Conservation (phyloP, 30 jellyfish, hydroid and myxozoan genomes). For the Hydra vulgaris region DNA sequence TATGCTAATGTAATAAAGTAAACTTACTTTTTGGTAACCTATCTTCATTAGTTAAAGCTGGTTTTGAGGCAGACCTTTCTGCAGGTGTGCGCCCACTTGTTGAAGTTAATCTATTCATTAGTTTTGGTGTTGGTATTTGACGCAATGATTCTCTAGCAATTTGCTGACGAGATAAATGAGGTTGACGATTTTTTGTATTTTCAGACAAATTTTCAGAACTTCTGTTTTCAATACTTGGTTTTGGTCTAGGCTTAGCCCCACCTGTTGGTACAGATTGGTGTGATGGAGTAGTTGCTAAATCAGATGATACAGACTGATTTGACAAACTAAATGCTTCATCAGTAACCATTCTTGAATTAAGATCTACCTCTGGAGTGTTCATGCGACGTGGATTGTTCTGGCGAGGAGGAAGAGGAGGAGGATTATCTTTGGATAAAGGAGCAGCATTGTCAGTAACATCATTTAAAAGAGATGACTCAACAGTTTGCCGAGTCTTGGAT, state of each 20-base stretch:
- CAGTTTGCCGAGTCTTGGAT: not conserved
- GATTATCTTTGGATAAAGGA: not conserved
- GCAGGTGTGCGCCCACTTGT: constrained; percentile 13
- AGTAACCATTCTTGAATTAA: not conserved
- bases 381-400: constrained; percentile 19
- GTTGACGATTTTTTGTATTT: not conserved
- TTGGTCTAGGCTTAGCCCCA: constrained; percentile 7
- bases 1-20: too few relatives aligned
- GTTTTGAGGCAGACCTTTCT: constrained; percentile 12
- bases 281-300: not conserved
- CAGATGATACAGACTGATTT: too few relatives aligned
- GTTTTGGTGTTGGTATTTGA: constrained; percentile 17
- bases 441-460: constrained; percentile 9
- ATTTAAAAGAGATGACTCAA: not conserved
- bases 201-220: not conserved
- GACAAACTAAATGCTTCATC: not conserved
- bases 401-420: constrained; percentile 38
- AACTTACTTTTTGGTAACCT: constrained; percentile 21
- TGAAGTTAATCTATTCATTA: constrained; percentile 19
- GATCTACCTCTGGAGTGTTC: not conserved
- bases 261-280: not conserved
- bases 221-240: not conserved
- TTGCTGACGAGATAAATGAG: constrained; percentile 8
- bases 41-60: constrained; percentile 12
- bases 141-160: constrained; percentile 1